Base-by-base conservation (phyloP, 2,113 vertebrate genomes). In the Clarias magur region DNA sequence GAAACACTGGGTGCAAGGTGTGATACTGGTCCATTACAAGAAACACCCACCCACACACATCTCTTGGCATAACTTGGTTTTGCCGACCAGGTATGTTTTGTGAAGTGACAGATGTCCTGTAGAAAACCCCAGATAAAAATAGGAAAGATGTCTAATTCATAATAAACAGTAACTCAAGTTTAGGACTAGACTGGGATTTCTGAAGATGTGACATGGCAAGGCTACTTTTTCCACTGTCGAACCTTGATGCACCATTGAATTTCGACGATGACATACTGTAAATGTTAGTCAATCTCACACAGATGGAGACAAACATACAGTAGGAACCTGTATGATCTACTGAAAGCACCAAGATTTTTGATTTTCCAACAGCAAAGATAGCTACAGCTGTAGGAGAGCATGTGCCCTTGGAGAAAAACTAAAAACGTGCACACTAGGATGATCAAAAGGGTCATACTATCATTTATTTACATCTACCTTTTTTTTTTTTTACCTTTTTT, bases 351-450 rank as follows among this genome's bases (percentile, higher is more conserved):
- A 80, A 27, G 23, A 59, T 80, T 80, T 59, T 30, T 34, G 56
- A 80, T 80, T 80, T 27, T 60, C 56, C 59, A 80, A 60, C 78
- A 80, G 75, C 75, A 56, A 1, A 17, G 25, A 27, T 79, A 53
- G 13, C 27, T 6, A 9, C 75, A 56, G 75, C 53, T 56, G 17
- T 78, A 78, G 48, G 3, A 56, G 13, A 56, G 13, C 5, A 11
- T 27, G 12, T 13, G 53, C 21, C 72, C 8, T 59, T 80, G 78
- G 34, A 27, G 57, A 19, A 21, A 17, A 17, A 59, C 11, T 21
- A 30, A 4, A 80, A 80, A 57, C 78, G 12, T 80, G 54, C 54
- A 48, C 48, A 48, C 48, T 8, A 48, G 48, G 7, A 48, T 48
- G 48, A 48, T 48, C 48, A 48, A 48, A 48, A 48, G 48, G 48